Evolutionary conservation across 92 coral and sea anemone species (phyloP), one percentile per base, ranked within the genome.

Genomic region (Porites divaricata): DNA sequence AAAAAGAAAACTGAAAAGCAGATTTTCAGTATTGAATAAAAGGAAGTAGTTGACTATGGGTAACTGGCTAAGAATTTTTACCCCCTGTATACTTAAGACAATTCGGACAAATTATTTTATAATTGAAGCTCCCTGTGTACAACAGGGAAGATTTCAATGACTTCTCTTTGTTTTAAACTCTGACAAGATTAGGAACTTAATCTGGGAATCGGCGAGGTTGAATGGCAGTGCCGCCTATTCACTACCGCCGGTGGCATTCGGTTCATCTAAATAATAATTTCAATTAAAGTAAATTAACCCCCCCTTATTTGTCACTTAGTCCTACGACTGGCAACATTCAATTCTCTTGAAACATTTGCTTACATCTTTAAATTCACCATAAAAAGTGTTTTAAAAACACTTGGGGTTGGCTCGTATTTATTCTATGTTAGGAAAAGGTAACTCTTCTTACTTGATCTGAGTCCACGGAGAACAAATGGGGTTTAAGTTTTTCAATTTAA

Each of bases 351-450:
- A 61, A 61, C 8, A 61, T n/a, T 16, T 4, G 65, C 65, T 21
- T n/a, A 14, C 65, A n/a, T 17, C 45, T 4, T 61, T 12, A 68
- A 13, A 35, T 68, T 22, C 16, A 23, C 53, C n/a, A 10, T 2
- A 73, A 9, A 66, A 13, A 78, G 24, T 64, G 8, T 48, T 78
- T 78, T 66, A 61, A 21, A 45, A 78, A 48, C 62, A 21, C 48
- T 69, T 22, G 48, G 9, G 15, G 72, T 9, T 78, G 11, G 35
- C 15, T 13, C 19, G 74, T 78, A 8, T 45, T 65, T 41, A 79
- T 67, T 67, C 6, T 28, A 23, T 5, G 4, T 19, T 9, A 65
- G 65, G 75, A 75, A 67, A 67, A 67, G 51, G 56, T 17, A 12
- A 53, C 64, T 53, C 13, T 6, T 54, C 54, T 26, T 15, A 25